These are phyloP conservation scores for Azemiops feae DNA, from an alignment of 2,113 vertebrate species.

Conservation along the genomic window DNA sequence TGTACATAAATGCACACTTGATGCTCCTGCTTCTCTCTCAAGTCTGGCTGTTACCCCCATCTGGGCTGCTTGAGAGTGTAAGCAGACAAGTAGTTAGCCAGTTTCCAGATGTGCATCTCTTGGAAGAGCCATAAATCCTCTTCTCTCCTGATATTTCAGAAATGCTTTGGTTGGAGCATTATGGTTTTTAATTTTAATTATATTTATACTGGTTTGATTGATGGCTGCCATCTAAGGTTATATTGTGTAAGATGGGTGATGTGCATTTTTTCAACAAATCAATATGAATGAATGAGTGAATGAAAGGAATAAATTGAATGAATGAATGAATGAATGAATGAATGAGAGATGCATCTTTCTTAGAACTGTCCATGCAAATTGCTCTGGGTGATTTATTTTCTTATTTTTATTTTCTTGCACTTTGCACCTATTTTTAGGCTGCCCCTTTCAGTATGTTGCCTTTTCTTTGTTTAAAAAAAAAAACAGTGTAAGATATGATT, in stretches of 20 bases:
- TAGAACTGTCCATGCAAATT: background rate
- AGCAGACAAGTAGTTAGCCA: background rate
- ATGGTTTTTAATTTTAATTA: background rate
- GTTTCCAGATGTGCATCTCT: background rate
- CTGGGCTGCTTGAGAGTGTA: background rate
- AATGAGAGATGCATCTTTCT: background rate
- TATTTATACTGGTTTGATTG: background rate
- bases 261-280: background rate
- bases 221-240: background rate
- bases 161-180: background rate
- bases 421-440: background rate
- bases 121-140: background rate
- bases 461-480: background rate
- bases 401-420: background rate
- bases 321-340: background rate
- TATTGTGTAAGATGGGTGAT: background rate
- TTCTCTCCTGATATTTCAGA: background rate
- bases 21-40: background rate
- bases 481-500: rapidly evolving
- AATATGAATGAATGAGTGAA: background rate
- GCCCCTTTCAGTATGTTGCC: background rate
- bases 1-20: background rate
- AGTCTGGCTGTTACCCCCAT: background rate
- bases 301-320: background rate
- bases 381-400: background rate